Conservation (phyloP, 2,888 invertebrate genomes). For the Hemistola chrysoprasaria region DNA sequence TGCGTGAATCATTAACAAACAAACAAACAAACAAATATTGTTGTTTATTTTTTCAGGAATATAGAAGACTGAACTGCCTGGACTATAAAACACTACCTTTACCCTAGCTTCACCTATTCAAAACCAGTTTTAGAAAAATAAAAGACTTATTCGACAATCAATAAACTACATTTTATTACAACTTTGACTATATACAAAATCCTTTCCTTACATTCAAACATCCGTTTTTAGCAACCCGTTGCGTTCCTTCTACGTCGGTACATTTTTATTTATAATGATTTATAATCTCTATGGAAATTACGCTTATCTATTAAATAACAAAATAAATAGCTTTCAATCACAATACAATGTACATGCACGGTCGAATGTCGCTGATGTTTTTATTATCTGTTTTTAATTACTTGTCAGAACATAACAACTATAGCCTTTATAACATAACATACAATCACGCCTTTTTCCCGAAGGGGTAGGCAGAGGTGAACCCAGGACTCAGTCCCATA, state of each 20-base stretch:
- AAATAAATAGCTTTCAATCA: slow-evolving; percentile 70
- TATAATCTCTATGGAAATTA: slow-evolving; percentile 35
- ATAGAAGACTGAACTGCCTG: slow-evolving; percentile 43
- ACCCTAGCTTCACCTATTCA: slow-evolving; percentile 25
- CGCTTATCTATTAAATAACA: slow-evolving; percentile 62
- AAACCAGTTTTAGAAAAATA: slow-evolving; percentile 35
- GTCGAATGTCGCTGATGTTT: slow-evolving; percentile 42
- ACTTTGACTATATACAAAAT: slow-evolving; percentile 70
- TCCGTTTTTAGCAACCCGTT: slow-evolving; percentile 37
- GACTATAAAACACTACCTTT: slow-evolving; percentile 37
- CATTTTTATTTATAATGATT: slow-evolving; percentile 24
- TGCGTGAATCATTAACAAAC: no score
- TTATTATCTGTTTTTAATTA: neutral
- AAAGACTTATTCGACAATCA: slow-evolving; percentile 67
- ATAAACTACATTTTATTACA: slow-evolving; percentile 71
- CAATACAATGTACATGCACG: slow-evolving; percentile 56
- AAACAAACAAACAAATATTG: slow-evolving; percentile 4
- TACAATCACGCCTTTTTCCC: no score
- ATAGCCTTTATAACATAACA: no score
- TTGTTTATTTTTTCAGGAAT: slow-evolving; percentile 46
- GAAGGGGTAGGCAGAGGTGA: no score
- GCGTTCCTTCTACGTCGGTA: slow-evolving; percentile 39
- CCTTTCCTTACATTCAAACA: slow-evolving; percentile 50
- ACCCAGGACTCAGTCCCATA: no score
- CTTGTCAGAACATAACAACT: neutral